Percentiles rank a stretch among this genome's conserved stretches.
Evolutionary conservation across 2,888 invertebrate genomes (phyloP).

Genomic region (Tiliacea aurago): DNA sequence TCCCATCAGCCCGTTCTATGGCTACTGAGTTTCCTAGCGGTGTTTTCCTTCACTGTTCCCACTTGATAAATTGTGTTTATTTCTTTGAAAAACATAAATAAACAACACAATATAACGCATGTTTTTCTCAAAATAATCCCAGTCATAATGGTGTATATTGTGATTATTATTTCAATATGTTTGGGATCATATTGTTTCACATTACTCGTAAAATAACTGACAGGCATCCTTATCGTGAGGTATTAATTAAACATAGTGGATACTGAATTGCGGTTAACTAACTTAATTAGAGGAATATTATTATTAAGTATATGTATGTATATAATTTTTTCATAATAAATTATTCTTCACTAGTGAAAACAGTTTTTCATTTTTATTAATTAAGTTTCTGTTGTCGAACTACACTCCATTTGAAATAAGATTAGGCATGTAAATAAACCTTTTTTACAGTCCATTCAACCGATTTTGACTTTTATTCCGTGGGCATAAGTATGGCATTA

Average conservation of each 20-base stretch:
- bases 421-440: too few species aligned
- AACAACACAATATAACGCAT: constrained; percentile 1
- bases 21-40: constrained; percentile 14
- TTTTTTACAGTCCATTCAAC: too few species aligned
- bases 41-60: constrained; percentile 25
- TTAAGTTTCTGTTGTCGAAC: not conserved
- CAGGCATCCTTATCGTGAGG: not conserved
- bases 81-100: constrained; percentile 14
- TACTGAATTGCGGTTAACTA: not conserved
- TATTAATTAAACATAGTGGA: constrained; percentile 19
- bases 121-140: not conserved
- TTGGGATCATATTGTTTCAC: constrained; percentile 2
- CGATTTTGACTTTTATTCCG: too few species aligned
- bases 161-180: not conserved
- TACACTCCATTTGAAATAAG: too few species aligned
- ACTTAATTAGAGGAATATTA: constrained; percentile 4
- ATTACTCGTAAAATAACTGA: constrained; percentile 18
- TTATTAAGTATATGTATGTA: too few species aligned
- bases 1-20: constrained; percentile 25
- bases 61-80: constrained; percentile 43
- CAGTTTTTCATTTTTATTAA: not conserved
- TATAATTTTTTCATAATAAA: not conserved
- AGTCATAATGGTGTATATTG: not conserved
- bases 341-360: not conserved
- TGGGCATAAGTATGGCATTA: too few species aligned